A percentile compares a stretch with the other conserved stretches of the same genome.
Conservation (phyloP, 2,888 invertebrate species). For the Athetis lepigone region DNA sequence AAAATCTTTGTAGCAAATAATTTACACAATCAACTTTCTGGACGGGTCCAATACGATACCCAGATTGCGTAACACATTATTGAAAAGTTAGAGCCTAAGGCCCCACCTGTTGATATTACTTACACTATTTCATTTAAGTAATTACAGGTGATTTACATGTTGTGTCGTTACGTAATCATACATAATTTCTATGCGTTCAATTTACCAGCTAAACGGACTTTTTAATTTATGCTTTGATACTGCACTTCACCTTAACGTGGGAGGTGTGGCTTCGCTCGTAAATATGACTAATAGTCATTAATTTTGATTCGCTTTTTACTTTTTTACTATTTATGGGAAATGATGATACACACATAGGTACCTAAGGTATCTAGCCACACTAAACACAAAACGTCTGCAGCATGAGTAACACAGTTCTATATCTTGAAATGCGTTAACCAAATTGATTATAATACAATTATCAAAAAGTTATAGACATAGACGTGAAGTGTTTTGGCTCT, state of each 20-base stretch:
- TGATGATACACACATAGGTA: constrained; percentile 17
- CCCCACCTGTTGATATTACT: constrained; percentile 61
- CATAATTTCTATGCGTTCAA: constrained; percentile 71
- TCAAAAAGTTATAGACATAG: constrained; percentile 29
- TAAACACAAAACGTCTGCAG: not conserved
- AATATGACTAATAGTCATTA: constrained; percentile 63
- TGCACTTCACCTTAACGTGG: constrained; percentile 67
- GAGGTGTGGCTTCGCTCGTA: constrained; percentile 64
- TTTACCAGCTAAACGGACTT: constrained; percentile 69
- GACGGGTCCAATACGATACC: constrained; percentile 46
- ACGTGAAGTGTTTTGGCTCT: constrained; percentile 47
- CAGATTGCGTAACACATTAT: constrained; percentile 57
- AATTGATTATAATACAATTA: constrained; percentile 33
- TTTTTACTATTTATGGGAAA: constrained; percentile 41
- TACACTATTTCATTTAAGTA: constrained; percentile 62
- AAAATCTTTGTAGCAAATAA: constrained; percentile 45
- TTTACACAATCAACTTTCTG: constrained; percentile 61
- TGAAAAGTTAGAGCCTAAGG: constrained; percentile 62
- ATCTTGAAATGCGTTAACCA: constrained; percentile 13
- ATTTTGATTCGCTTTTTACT: constrained; percentile 52
- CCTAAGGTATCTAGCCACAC: constrained; percentile 18
- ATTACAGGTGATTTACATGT: constrained; percentile 71
- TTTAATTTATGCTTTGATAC: constrained; percentile 74
- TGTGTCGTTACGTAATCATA: constrained; percentile 70
- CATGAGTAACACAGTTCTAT: constrained; percentile 2